phyloP scores from a whole-genome alignment of 2,113 vertebrate species.

The Smithornis capensis region DNA sequence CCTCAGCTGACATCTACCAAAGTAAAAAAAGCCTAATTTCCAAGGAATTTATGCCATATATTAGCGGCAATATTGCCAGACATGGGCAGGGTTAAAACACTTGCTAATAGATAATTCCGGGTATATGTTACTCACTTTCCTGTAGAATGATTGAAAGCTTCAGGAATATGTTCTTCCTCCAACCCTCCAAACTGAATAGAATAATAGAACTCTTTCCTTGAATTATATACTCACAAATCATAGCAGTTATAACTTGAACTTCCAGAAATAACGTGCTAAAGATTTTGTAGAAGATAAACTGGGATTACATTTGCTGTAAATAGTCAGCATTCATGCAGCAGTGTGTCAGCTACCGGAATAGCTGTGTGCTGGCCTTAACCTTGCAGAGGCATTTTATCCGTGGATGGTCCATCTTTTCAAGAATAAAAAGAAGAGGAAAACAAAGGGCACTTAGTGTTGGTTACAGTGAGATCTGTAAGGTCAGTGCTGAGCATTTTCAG shows the following conservation, averaged over 20 bases:
- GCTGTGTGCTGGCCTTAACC: not conserved
- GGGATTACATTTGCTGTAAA: not conserved
- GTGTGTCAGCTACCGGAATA: constrained; percentile 17
- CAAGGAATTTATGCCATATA: not conserved
- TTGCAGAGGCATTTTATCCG: not conserved
- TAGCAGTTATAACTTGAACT: not conserved
- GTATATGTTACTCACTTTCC: not conserved
- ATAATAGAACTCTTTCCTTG: not conserved
- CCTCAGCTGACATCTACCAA: not conserved
- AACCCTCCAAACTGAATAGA: not conserved
- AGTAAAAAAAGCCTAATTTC: not conserved
- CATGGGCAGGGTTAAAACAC: not conserved
- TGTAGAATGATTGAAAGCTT: not conserved
- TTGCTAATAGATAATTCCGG: not conserved
- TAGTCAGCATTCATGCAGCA: not conserved
- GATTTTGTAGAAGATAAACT: constrained; percentile 25
- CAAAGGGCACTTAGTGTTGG: not conserved
- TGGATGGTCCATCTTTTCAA: not conserved
- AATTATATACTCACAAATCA: not conserved
- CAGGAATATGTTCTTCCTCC: not conserved
- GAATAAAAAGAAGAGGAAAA: not conserved
- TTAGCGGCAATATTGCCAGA: not conserved
- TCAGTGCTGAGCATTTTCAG: not conserved
- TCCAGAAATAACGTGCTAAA: not conserved
- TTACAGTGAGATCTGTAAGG: not conserved